Base-by-base conservation (phyloP, 1,140 invertebrate species). In the Calephelis nemesis region DNA sequence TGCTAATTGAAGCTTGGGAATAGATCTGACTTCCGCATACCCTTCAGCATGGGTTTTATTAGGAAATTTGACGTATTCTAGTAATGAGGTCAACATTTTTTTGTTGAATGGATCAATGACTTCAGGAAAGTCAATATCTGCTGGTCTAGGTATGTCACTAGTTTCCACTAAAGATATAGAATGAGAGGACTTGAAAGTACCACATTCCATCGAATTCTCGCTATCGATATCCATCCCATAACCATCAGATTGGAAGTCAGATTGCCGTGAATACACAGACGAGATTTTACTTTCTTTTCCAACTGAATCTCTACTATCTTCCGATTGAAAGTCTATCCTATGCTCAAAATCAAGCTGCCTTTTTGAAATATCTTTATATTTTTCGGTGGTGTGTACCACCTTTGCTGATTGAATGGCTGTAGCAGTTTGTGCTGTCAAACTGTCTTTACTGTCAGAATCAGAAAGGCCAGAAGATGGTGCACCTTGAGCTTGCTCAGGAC, bases 31-130 rank as follows among this genome's bases (percentile, higher is more conserved):
- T 80, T 91, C 86, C 19, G 83, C 76, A 69, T 92, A 93, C 6
- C 90, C 89, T 63, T 91, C 86, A 12, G 85, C 89, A 69, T 93
- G 91, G 39, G 91, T 93, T 84, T 92, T 92, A 76, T 92, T 93
- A n/a, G 90, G 92, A 69, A 94, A 93, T 62, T 93, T 93, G 10
- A 93, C 91, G 77, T 93, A 92, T 65, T 93, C 92, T 66, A 94
- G 74, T 68, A 94, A 80, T 8, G 92, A 92, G 52, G 85, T 79
- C 49, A 92, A 84, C 45, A 94, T 83, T 58, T 93, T 92, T 45
- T 86, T 92, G 77, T 91, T 93, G 49, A 94, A 94, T 11, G 93
- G 93, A 88, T 94, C 93, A 50, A 93, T 92, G 47, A 85, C 70
- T 74, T 80, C 81, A 13, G 92, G 92, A 52, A 92, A 92, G 11